Base-by-base conservation (phyloP, 2,797 vertebrate species). In the Tiaroga cobitis region DNA sequence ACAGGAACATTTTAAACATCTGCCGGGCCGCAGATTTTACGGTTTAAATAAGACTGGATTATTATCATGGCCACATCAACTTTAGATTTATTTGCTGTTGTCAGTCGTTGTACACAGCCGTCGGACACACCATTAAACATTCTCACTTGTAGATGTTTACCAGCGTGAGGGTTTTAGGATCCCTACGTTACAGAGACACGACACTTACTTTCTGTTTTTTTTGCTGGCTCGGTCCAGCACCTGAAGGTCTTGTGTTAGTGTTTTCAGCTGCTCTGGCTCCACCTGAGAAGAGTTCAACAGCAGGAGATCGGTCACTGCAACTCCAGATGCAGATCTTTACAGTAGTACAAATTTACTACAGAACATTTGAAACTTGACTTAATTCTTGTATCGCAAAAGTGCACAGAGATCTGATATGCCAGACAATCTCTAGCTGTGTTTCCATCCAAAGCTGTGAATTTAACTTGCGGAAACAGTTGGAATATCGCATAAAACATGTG, bases 191-290 rank as follows among this genome's bases (percentile, higher is more conserved):
- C 1, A 67, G 16, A 84, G 1, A 54, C 51, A 88, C 84, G 0
- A 49, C 46, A 89, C 98, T 97, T 95, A 99, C 98, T 97, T 99
- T 92, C 97, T 95, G 95, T 96, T 97, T 91, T 97, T 94, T 88
- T 98, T 99, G 91, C 97, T 94, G 63, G 95, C 97, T 91, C 96
- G 95, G 92, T 96, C 97, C 89, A 97, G 96, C 70, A 96, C 97
- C 94, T 99, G 97, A 92, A 99, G 95, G 93, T 98, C 98, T 91
- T 99, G 97, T 41, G 97, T 97, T 95, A 99, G 96, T 91, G 97
- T 98, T 96, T 97, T 99, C 90, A 99, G 90, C 93, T 97, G 99
- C 93, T 98, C 98, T 0, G 97, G 96, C 93, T 99, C 98, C 88
- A 98, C 97, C 98, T 99, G 93, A 73, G 11, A 87, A 91, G 94